These are phyloP conservation scores for Tethea ocularis DNA, from an alignment of 2,888 invertebrate species.

Conservation along the genomic window DNA sequence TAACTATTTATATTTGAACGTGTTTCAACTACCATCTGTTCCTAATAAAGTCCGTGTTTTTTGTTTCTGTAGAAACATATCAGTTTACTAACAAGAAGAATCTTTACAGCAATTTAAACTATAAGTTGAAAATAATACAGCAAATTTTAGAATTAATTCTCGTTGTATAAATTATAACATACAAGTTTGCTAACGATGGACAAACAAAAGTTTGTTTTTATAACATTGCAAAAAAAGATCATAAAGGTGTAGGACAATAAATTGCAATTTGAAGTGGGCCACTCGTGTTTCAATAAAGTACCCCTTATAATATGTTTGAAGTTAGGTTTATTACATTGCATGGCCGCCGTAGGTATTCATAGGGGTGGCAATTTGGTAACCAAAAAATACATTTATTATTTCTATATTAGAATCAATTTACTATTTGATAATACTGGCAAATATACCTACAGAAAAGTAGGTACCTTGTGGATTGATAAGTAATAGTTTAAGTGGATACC, in stretches of 20 bases:
- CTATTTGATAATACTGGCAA: not conserved
- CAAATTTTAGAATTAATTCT: slow-evolving; percentile 13
- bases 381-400: too few species aligned
- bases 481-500: not conserved
- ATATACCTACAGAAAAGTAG: too few species aligned
- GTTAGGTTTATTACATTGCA: slow-evolving; percentile 24
- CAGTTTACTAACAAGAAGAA: slow-evolving; percentile 40
- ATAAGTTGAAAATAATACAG: not conserved
- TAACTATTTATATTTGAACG: slow-evolving; percentile 37
- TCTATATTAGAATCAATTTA: not conserved
- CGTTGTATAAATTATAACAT: slow-evolving; percentile 32
- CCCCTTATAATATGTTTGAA: slow-evolving; percentile 34
- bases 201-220: slow-evolving; percentile 63
- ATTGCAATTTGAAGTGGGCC: slow-evolving; percentile 56
- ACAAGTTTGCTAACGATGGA: slow-evolving; percentile 51
- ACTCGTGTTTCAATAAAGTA: slow-evolving; percentile 51
- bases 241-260: slow-evolving; percentile 45
- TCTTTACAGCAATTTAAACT: slow-evolving; percentile 14
- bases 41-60: slow-evolving; percentile 22
- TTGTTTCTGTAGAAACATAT: slow-evolving; percentile 39
- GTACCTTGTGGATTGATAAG: not conserved
- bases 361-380: not conserved
- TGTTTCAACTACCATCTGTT: slow-evolving; percentile 49
- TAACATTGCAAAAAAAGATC: slow-evolving; percentile 52
- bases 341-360: not conserved